Base-by-base conservation (phyloP, 2,113 vertebrate species). In the Anseranas semipalmata region DNA sequence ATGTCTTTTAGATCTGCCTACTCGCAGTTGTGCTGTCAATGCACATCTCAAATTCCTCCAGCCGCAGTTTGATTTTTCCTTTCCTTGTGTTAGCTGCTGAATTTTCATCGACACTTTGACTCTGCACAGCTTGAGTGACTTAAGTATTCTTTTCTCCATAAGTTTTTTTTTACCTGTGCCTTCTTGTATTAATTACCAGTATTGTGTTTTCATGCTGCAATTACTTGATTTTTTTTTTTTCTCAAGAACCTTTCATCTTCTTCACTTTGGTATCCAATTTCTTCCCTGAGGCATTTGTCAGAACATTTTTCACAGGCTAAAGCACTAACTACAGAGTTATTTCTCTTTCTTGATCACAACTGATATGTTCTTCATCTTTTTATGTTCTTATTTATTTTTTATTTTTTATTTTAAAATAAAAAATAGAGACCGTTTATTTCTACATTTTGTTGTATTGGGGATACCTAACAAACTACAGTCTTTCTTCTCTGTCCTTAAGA, bases 21-120 rank as follows among this genome's bases (percentile, higher is more conserved):
- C 91, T 95, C 32, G 0, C 77, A 70, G 78, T 93, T 96, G 74
- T 95, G 89, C 89, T 97, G 91, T 96, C 95, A 95, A 50, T 73
- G 91, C 91, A 91, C 53, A 87, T 96, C 85, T 95, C 35, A 6
- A 80, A 45, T 76, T 96, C 91, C 74, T 87, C 66, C 58, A 96
- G 74, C 66, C 58, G 0, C 93, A 85, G 66, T 95, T 82, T 87
- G 87, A 85, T 91, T 92, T 96, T 91, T 82, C 45, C 81, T 96
- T 87, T 89, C 71, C 52, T 70, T 79, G 32, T 90, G 70, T 80
- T 87, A 94, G 71, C 70, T 93, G 37, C 70, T 89, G 78, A 95
- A 93, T 94, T 96, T 91, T 96, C 66, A 94, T 78, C 87, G 90
- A 66, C 66, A 46, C 33, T 95, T 70, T 89, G 56, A 73, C 37